phyloP scores from a whole-genome alignment of 2,888 invertebrate genomes.

The Pimpla rufipes region DNA sequence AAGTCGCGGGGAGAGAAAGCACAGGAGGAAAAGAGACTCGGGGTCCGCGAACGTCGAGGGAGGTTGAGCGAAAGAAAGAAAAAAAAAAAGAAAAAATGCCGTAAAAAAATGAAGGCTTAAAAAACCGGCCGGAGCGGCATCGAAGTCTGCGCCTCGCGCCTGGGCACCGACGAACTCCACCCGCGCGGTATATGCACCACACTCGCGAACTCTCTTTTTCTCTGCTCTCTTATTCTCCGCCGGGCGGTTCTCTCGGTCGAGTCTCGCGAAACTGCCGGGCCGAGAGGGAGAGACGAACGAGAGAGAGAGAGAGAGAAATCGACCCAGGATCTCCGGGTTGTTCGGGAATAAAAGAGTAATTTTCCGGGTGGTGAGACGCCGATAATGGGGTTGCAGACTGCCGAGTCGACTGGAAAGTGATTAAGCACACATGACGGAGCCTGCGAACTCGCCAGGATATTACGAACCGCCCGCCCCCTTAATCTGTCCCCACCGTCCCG shows the following conservation, averaged over 20 bases:
- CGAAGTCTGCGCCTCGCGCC: slow-evolving; percentile 19
- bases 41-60: neutral
- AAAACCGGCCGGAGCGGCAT: slow-evolving; percentile 39
- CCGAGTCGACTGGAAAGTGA: slow-evolving; percentile 85
- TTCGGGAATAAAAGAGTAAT: slow-evolving; percentile 85
- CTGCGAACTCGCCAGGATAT: slow-evolving; percentile 84
- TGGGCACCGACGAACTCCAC: neutral
- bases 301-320: neutral
- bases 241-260: slow-evolving; percentile 22
- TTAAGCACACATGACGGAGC: slow-evolving; percentile 85
- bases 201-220: slow-evolving; percentile 44
- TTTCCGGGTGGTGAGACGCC: slow-evolving; percentile 85
- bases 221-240: slow-evolving; percentile 22
- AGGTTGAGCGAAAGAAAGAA: slow-evolving; percentile 50
- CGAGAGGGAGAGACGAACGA: too few relatives aligned
- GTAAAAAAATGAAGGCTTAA: slow-evolving; percentile 56
- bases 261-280: slow-evolving; percentile 48
- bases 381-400: slow-evolving; percentile 85
- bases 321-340: slow-evolving; percentile 75
- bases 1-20: slow-evolving; percentile 46
- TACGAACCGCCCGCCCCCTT: slow-evolving; percentile 75
- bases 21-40: slow-evolving; percentile 61
- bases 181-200: neutral
- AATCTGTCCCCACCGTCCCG: slow-evolving; percentile 45
- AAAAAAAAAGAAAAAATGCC: slow-evolving; percentile 44